Percentiles rank a stretch among this genome's conserved stretches.
Evolutionary conservation across 1,140 invertebrate genomes (phyloP).

Genomic region (Plutomurus gul): DNA sequence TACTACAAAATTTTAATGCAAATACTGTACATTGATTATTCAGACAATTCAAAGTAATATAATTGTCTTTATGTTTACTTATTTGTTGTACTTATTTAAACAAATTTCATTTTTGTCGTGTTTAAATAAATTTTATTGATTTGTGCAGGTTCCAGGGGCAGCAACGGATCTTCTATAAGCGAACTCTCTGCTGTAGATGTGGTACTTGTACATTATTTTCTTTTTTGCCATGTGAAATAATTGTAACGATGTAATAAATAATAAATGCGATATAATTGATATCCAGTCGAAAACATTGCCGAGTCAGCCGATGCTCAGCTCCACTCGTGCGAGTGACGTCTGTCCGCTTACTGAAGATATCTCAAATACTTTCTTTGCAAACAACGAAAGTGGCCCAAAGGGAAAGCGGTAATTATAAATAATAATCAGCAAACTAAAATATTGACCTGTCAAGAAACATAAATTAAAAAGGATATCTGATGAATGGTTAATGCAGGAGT

Average conservation of each 20-base stretch:
- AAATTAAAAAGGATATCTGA: neutral
- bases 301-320: slow-evolving; percentile 36
- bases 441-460: too few relatives aligned
- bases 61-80: too few relatives aligned
- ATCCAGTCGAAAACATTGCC: slow-evolving; percentile 39
- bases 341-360: slow-evolving; percentile 31
- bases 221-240: too few relatives aligned
- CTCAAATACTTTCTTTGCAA: neutral
- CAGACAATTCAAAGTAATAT: too few relatives aligned
- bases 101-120: too few relatives aligned
- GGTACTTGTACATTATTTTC: too few relatives aligned
- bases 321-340: slow-evolving; percentile 47
- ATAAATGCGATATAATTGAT: neutral
- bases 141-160: slow-evolving; percentile 44
- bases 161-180: slow-evolving; percentile 41
- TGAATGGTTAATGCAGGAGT: neutral
- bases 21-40: neutral
- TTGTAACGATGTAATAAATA: too few relatives aligned
- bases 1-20: too few relatives aligned
- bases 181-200: slow-evolving; percentile 25
- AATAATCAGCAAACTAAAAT: too few relatives aligned
- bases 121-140: neutral
- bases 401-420: neutral
- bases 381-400: too few relatives aligned
- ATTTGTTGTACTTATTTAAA: neutral